These are phyloP conservation scores for Esperia sulphurella DNA, from an alignment of 2,888 invertebrate genomes.

Conservation along the genomic window DNA sequence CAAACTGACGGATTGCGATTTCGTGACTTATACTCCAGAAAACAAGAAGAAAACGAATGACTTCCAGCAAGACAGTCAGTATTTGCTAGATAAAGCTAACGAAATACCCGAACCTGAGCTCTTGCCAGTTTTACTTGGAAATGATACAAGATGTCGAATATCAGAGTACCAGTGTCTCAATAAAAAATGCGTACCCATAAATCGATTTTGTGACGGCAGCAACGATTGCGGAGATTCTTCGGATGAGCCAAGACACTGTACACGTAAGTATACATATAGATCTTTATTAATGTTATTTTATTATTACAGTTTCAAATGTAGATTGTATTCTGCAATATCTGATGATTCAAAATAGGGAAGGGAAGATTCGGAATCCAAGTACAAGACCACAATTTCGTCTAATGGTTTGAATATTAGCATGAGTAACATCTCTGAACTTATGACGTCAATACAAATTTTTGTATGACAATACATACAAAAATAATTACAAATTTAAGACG, in stretches of 20 bases:
- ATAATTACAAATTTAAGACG: too few species aligned
- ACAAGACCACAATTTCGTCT: too few species aligned
- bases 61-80: conserved; percentile 46
- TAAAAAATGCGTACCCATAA: conserved; percentile 83
- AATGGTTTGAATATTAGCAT: too few species aligned
- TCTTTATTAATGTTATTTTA: too few species aligned
- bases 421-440: not conserved
- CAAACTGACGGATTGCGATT: conserved; percentile 53
- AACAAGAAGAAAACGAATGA: conserved; percentile 15
- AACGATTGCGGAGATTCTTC: conserved; percentile 90
- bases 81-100: conserved; percentile 20
- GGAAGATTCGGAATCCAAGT: too few species aligned
- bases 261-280: conserved; percentile 81
- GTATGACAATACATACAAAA: too few species aligned
- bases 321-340: too few species aligned
- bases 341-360: too few species aligned
- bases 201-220: conserved; percentile 87
- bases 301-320: too few species aligned
- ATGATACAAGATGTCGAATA: conserved; percentile 79
- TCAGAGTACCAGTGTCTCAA: conserved; percentile 84
- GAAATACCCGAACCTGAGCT: conserved; percentile 60
- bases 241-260: conserved; percentile 89
- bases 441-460: too few species aligned
- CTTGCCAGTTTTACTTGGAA: conserved; percentile 62
- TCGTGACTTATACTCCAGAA: conserved; percentile 41